Conservation (phyloP, 2,888 invertebrate genomes). For the Polia nebulosa region DNA sequence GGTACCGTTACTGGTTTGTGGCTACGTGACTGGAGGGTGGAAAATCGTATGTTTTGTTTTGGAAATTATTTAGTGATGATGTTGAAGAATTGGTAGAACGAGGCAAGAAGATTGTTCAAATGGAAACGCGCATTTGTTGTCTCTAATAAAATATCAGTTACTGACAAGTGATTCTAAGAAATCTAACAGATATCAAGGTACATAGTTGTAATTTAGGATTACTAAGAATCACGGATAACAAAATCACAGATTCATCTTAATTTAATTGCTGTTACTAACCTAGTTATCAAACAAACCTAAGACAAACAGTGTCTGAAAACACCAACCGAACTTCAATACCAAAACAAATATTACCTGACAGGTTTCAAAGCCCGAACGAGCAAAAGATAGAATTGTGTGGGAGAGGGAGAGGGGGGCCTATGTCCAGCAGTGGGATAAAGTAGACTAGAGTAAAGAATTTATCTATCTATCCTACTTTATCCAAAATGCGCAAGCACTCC, state of each 20-base stretch:
- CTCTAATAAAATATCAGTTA: background rate
- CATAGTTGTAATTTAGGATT: too few relatives aligned
- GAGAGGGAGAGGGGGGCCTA: background rate
- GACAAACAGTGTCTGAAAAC: background rate
- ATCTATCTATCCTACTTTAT: too few relatives aligned
- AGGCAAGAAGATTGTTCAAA: background rate
- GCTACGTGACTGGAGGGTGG: slow-evolving; percentile 21
- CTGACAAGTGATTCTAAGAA: background rate
- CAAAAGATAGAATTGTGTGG: background rate
- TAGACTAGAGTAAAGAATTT: too few relatives aligned
- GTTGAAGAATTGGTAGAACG: background rate
- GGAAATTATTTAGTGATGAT: slow-evolving; percentile 6
- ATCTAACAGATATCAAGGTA: too few relatives aligned
- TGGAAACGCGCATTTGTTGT: too few relatives aligned
- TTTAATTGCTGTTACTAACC: background rate
- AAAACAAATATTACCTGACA: background rate
- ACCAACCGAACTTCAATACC: background rate
- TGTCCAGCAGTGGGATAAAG: background rate
- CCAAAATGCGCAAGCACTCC: too few relatives aligned
- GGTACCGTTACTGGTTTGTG: slow-evolving; percentile 42
- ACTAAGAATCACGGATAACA: background rate
- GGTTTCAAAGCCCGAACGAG: background rate
- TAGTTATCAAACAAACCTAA: background rate
- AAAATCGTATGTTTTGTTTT: slow-evolving; percentile 15
- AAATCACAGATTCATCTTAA: background rate